Evolutionary conservation across 2,888 invertebrate species (phyloP), one percentile per base, ranked within the genome.

Genomic region (Phrixothrix hirtus): DNA sequence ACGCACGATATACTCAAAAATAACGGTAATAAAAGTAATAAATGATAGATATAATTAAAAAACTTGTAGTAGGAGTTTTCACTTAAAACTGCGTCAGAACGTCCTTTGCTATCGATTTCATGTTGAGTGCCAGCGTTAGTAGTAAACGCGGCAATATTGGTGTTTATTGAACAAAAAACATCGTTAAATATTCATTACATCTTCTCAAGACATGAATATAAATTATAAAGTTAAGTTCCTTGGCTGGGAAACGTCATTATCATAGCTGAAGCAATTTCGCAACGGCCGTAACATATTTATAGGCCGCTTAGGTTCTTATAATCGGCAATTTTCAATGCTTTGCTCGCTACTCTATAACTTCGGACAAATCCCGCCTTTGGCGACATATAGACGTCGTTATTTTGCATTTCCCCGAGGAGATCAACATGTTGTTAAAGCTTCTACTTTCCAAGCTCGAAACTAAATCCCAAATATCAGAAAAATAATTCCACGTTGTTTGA

Each of bases 311-410:
- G 65, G 64, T 64, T 65, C 65, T 63, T 64, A 69, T 72, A 72
- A 72, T 71, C 70, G 71, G 66, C 72, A 71, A 72, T 72, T 70
- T 72, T 70, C 68, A 64, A 69, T 69, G 69, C 68, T 64, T 65
- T 62, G 67, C 64, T 58, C 64, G 60, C 65, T 62, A 68, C 65
- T 70, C 66, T 61, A 70, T 70, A 70, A 71, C 65, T 68, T 64
- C 59, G 43, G 50, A 57, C 54, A 71, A 70, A 69, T 68, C 69
- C 69, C 64, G 65, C 67, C 66, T 62, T 61, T 64, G 67, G 69
- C 68, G 69, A 71, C 70, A 68, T 67, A 66, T 66, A 70, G 68
- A 70, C 68, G 63, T 68, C 69, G 69, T 69, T 67, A 69, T 63
- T 69, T 68, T 70, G 66, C 70, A 67, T 67, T 59, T 63, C 65